Percentiles rank a stretch among this genome's conserved stretches.
Conservation (phyloP, 1,140 invertebrate genomes). For the Meloidogyne hapla region DNA sequence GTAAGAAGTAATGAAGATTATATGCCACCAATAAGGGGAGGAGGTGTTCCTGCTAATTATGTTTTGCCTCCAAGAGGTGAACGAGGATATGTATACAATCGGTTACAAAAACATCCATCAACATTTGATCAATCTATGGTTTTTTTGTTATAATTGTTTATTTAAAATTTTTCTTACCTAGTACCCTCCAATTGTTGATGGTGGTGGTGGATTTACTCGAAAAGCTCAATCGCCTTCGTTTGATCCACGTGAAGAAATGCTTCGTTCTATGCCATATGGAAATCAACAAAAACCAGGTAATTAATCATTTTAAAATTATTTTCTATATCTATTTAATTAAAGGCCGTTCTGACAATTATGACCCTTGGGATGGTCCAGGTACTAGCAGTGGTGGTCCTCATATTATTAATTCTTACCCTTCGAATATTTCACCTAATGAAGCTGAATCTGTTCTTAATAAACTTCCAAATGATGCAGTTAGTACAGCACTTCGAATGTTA, state of each 20-base stretch:
- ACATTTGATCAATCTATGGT: not conserved
- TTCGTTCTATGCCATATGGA: not conserved
- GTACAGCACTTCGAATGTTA: not conserved
- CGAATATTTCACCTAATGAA: too few species aligned
- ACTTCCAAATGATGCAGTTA: conserved; percentile 3
- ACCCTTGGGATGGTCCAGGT: not conserved
- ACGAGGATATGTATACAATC: not conserved
- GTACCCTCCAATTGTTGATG: not conserved
- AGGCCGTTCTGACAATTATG: not conserved
- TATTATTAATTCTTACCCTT: not conserved
- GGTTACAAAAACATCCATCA: not conserved
- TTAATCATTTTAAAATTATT: not conserved
- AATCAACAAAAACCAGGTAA: not conserved
- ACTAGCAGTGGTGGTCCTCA: not conserved
- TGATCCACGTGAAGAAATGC: not conserved
- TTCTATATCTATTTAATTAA: not conserved
- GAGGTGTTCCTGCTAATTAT: not conserved
- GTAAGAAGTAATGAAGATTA: not conserved
- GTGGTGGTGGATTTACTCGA: not conserved
- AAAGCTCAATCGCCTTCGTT: not conserved
- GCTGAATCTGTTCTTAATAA: not conserved
- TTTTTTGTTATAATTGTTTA: not conserved
- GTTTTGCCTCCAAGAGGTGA: not conserved
- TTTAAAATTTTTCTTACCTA: not conserved
- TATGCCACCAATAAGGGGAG: not conserved